Evolutionary conservation across 2,888 invertebrate genomes (phyloP).

Genomic region (Polydesmus complanatus): DNA sequence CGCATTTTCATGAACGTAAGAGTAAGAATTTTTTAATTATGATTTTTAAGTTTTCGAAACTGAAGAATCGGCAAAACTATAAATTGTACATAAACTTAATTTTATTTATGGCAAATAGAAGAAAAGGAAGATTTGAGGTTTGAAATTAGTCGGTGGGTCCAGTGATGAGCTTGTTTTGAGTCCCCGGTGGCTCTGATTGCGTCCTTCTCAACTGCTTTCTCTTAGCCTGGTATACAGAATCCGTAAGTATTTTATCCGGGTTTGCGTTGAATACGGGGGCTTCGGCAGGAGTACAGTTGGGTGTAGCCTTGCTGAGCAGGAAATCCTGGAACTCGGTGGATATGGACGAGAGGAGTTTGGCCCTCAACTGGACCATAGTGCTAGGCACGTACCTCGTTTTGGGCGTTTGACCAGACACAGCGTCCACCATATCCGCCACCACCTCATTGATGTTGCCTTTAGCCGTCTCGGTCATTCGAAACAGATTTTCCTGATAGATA

Average conservation of each 20-base stretch:
- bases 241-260: conserved; percentile 1
- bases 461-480: conserved; percentile 16
- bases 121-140: too few species aligned
- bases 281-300: conserved; percentile 21
- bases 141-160: background rate
- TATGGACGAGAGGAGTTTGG: conserved; percentile 23
- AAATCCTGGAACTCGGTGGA: conserved; percentile 23
- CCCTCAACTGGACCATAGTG: conserved; percentile 22
- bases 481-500: conserved; percentile 9
- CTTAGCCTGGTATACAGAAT: background rate
- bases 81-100: too few species aligned
- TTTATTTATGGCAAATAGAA: too few species aligned
- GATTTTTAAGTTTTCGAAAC: too few species aligned
- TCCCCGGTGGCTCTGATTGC: conserved; percentile 16
- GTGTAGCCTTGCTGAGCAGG: conserved; percentile 20
- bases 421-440: conserved; percentile 27
- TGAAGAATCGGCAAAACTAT: too few species aligned
- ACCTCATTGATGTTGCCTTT: conserved; percentile 26
- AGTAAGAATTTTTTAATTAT: too few species aligned
- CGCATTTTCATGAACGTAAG: too few species aligned
- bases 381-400: conserved; percentile 25
- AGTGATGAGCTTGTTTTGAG: conserved; percentile 4
- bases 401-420: conserved; percentile 25
- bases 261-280: background rate
- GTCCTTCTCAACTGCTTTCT: conserved; percentile 13